Percentiles rank a stretch among this genome's conserved stretches.
These are phyloP conservation scores for Melanophora roralis DNA, from an alignment of 2,888 invertebrate species.

Conservation along the genomic window DNA sequence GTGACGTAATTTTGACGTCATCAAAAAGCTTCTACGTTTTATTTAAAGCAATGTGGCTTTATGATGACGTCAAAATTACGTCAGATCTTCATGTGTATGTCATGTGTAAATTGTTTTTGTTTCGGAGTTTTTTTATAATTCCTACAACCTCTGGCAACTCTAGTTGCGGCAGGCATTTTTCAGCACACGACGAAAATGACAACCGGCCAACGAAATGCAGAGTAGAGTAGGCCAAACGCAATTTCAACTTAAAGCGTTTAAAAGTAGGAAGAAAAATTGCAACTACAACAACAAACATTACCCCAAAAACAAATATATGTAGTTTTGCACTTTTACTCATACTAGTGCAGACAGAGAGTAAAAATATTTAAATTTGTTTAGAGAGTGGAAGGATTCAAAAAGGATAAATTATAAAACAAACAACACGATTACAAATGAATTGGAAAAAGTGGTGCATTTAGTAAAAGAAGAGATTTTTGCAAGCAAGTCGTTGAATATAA, in stretches of 20 bases:
- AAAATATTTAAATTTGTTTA: constrained; percentile 15
- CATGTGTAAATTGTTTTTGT: too few relatives aligned
- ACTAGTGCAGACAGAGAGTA: constrained; percentile 32
- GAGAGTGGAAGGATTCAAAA: constrained; percentile 14
- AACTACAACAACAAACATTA: constrained; percentile 47
- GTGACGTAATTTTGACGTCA: too few relatives aligned
- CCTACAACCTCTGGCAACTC: constrained; percentile 13
- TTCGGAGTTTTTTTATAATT: too few relatives aligned
- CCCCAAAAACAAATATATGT: constrained; percentile 46
- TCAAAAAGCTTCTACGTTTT: too few relatives aligned
- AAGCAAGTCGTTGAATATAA: constrained; percentile 33
- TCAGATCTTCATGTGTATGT: too few relatives aligned
- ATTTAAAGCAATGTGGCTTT: too few relatives aligned
- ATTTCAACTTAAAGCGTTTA: constrained; percentile 38
- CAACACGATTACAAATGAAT: not conserved
- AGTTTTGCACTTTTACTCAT: constrained; percentile 24
- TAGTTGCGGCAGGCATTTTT: constrained; percentile 28
- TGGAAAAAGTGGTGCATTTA: constrained; percentile 50
- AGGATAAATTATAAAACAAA: constrained; percentile 14
- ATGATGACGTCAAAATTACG: too few relatives aligned
- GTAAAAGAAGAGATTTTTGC: constrained; percentile 50
- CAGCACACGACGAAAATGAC: constrained; percentile 7
- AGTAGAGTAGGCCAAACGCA: constrained; percentile 62
- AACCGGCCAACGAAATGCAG: constrained; percentile 53
- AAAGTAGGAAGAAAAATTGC: constrained; percentile 11